Evolutionary conservation across 2,797 vertebrate genomes (phyloP).

Genomic region (Ambastaia sidthimunki): DNA sequence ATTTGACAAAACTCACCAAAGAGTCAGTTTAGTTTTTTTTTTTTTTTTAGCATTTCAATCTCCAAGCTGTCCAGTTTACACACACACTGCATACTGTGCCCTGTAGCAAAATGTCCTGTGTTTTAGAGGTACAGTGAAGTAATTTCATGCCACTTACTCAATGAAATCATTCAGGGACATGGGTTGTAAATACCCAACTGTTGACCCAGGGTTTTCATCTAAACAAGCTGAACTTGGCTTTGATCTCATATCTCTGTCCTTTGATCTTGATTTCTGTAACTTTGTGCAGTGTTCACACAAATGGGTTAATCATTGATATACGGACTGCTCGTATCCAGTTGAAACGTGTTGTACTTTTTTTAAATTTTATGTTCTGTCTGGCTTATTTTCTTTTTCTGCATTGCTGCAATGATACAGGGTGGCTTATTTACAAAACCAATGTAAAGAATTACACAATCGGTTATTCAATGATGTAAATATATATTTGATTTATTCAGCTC

Average conservation of each 20-base stretch:
- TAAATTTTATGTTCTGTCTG: conserved; percentile 8
- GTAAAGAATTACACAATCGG: conserved; percentile 7
- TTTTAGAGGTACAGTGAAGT: background rate
- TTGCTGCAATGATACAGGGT: conserved; percentile 56
- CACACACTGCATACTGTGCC: background rate
- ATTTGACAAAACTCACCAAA: conserved; percentile 32
- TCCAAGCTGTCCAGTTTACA: background rate
- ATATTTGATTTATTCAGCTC: background rate
- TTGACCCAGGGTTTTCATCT: conserved; percentile 10
- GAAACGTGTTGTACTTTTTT: background rate
- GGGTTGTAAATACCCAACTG: conserved; percentile 3
- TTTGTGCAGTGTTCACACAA: background rate
- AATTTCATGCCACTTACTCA: background rate
- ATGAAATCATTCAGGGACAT: conserved; percentile 40
- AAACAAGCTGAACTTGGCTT: conserved; percentile 17
- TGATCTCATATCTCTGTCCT: background rate
- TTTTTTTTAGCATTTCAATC: background rate
- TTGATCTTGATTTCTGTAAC: conserved; percentile 3
- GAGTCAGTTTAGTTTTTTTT: conserved; percentile 28
- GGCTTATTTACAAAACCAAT: conserved; percentile 17
- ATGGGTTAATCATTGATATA: background rate
- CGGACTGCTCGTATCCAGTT: background rate
- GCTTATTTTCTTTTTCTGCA: background rate
- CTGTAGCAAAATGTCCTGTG: conserved; percentile 20
- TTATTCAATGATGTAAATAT: conserved; percentile 20